Base-by-base conservation (phyloP, 2,888 invertebrate genomes). In the Melangyna quadrimaculata region DNA sequence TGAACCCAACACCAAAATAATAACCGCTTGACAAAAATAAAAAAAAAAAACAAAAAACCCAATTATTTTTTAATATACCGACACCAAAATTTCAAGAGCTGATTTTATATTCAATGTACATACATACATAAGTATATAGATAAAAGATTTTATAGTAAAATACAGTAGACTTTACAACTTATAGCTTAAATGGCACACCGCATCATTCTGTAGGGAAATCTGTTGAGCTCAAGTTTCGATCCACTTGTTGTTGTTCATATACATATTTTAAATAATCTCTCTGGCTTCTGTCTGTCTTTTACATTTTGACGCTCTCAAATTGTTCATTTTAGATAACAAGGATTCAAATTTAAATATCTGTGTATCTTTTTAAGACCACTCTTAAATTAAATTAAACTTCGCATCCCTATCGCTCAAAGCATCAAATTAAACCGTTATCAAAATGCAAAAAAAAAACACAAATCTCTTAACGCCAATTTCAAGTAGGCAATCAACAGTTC, bases 401-500 rank as follows among this genome's bases (percentile, higher is more conserved):
- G 10, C 8, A 29, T 43, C 40, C n/a, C 1, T 17, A 22, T 40
- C 32, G 32, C 32, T 8, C 7, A n/a, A 51, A 67, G 48, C 51
- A 17, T 51, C 14, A 35, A 29, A 22, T n/a, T 51, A 48, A 10
- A 32, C 14, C 48, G 3, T 48, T 67, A 7, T 63, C 6, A 27
- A 45, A 65, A 45, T 17, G 17, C 19, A 45, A 45, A 19, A 6
- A 32, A 45, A 45, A 19, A 6, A 5, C 19, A 8, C 48, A 22
- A 4, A n/a, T 9, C 51, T 51, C 22, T 45, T 14, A 65, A 45
- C 19, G 27, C 10, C 17, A 32, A 45, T 9, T 40, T 45, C 29
- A 51, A 67, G 48, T 32, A 73, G 72, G 55, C 72, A 73, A 82
- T 82, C 53, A 67, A 40, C 75, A 37, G 29, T 32, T 27, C 32